Evolutionary conservation across 2,888 invertebrate species (phyloP), one percentile per base, ranked within the genome.

Genomic region (Fragum whitleyi): DNA sequence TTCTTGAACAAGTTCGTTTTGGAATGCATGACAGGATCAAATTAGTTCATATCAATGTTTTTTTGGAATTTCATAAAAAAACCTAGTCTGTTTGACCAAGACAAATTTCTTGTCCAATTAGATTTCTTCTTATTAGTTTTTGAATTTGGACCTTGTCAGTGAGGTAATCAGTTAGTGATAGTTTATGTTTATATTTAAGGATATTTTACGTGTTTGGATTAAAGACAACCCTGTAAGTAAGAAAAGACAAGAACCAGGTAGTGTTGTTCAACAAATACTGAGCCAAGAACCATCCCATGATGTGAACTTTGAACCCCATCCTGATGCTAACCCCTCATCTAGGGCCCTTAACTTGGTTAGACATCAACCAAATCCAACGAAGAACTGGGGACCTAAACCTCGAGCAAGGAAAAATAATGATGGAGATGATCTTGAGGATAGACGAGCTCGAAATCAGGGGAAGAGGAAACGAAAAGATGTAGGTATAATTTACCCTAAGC

Each of bases 361-460:
- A 28, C 92, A 85, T 94, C 98, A 97, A 93, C 95, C 95, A 87
- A 99, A 99, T 95, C 98, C 98, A 0, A 94, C 96, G 36, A 96
- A 96, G 0, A 95, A 96, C 94, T 99, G 98, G 98, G 98, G 99
- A 0, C 98, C 99, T 0, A 98, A 98, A 67, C 96, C 96, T 0
- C 95, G 96, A 87, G 96, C 97, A 1, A 88, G 87, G 65, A 81
- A 77, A n/a, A 51, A 77, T 14, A 39, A 69, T 2, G 82, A 82
- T 21, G 78, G 62, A 7, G 85, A 87, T 39, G 71, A 71, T 19
- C 21, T 79, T 42, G 83, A 79, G 19, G 83, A 80, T 11, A 73
- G 73, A 39, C 68, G 85, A 51, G 53, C 74, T 19, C 74, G 70
- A 42, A 77, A 80, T 57, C 85, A 86, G 62, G 85, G 86, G 21